Percentiles rank a stretch among this genome's conserved stretches.
Evolutionary conservation across 2,113 vertebrate genomes (phyloP).

Genomic region (Eubucco bourcierii): DNA sequence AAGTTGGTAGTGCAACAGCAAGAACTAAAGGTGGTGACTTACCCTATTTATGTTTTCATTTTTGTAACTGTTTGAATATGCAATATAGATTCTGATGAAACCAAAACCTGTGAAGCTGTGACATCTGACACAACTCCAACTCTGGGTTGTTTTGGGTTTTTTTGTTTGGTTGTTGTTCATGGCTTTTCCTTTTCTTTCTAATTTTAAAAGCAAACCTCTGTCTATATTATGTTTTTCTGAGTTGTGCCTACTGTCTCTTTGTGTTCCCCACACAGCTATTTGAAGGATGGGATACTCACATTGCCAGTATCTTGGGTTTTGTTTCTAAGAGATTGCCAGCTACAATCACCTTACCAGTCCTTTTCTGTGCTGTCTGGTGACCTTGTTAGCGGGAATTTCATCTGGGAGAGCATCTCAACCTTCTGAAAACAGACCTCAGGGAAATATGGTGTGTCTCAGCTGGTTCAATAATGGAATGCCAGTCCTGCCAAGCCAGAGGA

Average conservation of each 20-base stretch:
- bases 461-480: not conserved
- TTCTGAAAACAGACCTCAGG: not conserved
- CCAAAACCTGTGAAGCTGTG: not conserved
- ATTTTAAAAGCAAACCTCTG: not conserved
- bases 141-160: no score
- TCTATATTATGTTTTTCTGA: not conserved
- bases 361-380: not conserved
- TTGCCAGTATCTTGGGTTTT: not conserved
- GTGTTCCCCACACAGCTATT: not conserved
- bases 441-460: not conserved
- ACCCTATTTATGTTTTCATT: not conserved
- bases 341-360: not conserved
- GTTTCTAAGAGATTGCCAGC: not conserved
- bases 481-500: not conserved
- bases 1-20: not conserved
- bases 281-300: not conserved
- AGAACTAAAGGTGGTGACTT: not conserved
- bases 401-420: not conserved
- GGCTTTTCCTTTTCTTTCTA: fast-evolving
- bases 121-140: not conserved
- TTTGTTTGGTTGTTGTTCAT: no score
- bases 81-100: not conserved
- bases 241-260: not conserved
- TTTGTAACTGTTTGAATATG: not conserved
- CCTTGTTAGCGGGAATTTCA: not conserved